A percentile compares a stretch with the other conserved stretches of the same genome.
phyloP scores from a whole-genome alignment of 2,113 vertebrate species.

The Benitochromis conjunctus region DNA sequence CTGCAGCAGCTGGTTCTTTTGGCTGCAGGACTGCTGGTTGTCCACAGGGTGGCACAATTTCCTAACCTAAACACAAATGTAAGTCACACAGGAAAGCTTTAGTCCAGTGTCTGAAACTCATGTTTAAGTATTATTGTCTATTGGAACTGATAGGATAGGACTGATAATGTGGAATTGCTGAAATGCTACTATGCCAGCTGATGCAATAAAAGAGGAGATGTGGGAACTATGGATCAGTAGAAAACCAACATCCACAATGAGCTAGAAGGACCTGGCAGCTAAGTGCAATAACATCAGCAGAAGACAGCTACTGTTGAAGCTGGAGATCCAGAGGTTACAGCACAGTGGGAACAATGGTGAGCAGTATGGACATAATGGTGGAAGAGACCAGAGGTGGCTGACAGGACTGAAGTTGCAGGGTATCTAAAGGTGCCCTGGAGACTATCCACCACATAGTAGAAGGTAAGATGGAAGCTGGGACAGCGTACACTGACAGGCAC shows the following conservation, averaged over 20 bases:
- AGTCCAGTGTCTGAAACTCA: not conserved
- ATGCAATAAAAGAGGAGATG: not conserved
- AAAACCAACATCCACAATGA: not conserved
- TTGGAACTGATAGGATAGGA: not conserved
- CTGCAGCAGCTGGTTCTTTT: not conserved
- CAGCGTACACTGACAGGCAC: accelerated
- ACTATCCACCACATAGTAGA: not conserved
- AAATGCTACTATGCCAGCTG: not conserved
- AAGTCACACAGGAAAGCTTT: accelerated
- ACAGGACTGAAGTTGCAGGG: not conserved
- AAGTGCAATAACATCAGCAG: not conserved
- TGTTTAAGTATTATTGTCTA: not conserved
- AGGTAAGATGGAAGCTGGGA: not conserved
- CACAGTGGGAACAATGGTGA: not conserved
- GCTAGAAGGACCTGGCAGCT: not conserved
- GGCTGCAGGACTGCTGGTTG: not conserved
- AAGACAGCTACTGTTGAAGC: accelerated
- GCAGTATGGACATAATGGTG: not conserved
- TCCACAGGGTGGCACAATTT: not conserved
- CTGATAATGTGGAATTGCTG: accelerated
- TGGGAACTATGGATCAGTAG: not conserved
- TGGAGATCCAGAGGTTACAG: not conserved
- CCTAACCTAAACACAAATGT: not conserved
- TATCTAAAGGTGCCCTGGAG: not conserved
- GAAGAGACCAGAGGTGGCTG: not conserved